Base-by-base conservation (phyloP, 1,140 invertebrate species). In the Cyrtorhinus lividipennis region DNA sequence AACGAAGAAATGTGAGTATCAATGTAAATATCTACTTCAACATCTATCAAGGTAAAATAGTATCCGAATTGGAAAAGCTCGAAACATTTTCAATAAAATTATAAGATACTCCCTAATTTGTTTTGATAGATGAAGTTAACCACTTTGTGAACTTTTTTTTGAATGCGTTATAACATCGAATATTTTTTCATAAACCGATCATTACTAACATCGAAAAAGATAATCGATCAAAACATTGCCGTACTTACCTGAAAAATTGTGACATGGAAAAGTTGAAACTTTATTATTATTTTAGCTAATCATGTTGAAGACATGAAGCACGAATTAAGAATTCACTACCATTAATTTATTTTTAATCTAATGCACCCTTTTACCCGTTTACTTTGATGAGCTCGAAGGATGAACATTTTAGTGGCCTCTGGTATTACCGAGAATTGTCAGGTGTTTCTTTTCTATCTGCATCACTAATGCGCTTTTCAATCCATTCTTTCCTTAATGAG, bases 351-450 rank as follows among this genome's bases (percentile, higher is more conserved):
- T 8, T 10, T 15, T 53, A 38, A 8, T 38, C 30, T 53, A 53
- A 53, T 53, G 48, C 48, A 53, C 48, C 48, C 48, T 53, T 53
- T 53, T 53, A 53, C 48, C 48, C 48, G 48, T 53, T 53, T 53
- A 53, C 10, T 10, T 53, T 53, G 48, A 22, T 53, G 48, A 53
- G 48, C 48, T 53, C 48, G 12, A 53, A 53, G 48, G 20, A 22
- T 53, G 48, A 15, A 53, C 20, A 22, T 53, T 53, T 53, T 5
- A 8, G 10, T 53, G 10, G 10, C 48, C 20, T 53, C 48, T 53
- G n/a, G n/a, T n/a, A 44, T n/a, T 44, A 10, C n/a, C n/a, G 8
- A 44, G 38, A 44, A 10, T 44, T 44, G 8, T 44, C 38, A 44
- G n/a, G n/a, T 10, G 38, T 44, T 44, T 44, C 8, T 44, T 44